phyloP scores from a whole-genome alignment of 1,140 invertebrate species.

The Drosophila serrata region DNA sequence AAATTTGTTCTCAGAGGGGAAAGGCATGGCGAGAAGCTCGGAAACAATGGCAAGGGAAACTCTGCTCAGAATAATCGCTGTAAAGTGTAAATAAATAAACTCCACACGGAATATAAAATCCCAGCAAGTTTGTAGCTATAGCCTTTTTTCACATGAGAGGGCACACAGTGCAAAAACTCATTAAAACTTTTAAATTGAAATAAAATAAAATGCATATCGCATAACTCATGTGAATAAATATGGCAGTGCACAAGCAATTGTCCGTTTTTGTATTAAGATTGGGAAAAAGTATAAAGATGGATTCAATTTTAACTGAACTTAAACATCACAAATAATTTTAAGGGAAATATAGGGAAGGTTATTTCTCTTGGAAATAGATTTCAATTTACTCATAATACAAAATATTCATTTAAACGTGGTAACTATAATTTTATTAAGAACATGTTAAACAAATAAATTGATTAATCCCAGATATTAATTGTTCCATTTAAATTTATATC shows the following conservation, averaged over 20 bases:
- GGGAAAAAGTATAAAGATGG: not conserved
- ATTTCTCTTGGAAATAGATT: not conserved
- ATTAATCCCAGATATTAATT: not conserved
- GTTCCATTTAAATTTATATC: not conserved
- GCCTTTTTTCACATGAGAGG: conserved; percentile 27
- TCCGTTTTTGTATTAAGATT: not conserved
- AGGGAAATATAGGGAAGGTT: not conserved
- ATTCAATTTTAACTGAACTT: not conserved
- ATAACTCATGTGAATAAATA: conserved; percentile 10
- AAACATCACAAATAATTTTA: not conserved
- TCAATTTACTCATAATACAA: not conserved
- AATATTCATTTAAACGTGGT: not conserved
- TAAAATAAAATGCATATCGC: conserved; percentile 71
- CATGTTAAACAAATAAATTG: not conserved
- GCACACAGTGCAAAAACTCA: conserved; percentile 64
- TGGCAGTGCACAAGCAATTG: not conserved
- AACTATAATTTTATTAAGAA: not conserved
- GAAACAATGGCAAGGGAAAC: conserved; percentile 8
- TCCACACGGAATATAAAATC: conserved; percentile 51
- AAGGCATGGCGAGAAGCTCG: conserved; percentile 19
- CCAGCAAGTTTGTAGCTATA: conserved; percentile 38
- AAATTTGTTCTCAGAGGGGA: conserved; percentile 41
- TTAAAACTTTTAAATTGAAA: conserved; percentile 82
- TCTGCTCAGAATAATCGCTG: conserved; percentile 29
- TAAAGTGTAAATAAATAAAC: conserved; percentile 66